phyloP scores from a whole-genome alignment of 2,797 vertebrate species.

The Coreius guichenoti region DNA sequence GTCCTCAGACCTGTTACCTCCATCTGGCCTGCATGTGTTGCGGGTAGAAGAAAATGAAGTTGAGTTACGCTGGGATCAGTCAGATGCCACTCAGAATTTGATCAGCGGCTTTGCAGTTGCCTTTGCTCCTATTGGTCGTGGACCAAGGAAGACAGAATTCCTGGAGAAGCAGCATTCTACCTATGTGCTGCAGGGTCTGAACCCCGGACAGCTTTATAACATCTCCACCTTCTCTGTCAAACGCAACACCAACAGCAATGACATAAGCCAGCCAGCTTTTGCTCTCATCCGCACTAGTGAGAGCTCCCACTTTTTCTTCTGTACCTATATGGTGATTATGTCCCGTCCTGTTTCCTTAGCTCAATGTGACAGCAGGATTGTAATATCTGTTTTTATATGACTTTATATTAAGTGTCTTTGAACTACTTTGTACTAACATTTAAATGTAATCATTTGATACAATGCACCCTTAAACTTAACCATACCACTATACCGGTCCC shows the following conservation, averaged over 20 bases:
- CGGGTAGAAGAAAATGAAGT: constrained; percentile 92
- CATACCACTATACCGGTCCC: neutral
- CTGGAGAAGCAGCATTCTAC: constrained; percentile 87
- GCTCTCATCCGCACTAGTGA: constrained; percentile 93
- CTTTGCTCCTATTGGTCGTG: constrained; percentile 86
- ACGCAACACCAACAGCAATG: constrained; percentile 89
- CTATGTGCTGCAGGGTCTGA: constrained; percentile 88
- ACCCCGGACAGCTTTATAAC: constrained; percentile 91
- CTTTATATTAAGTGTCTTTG: neutral
- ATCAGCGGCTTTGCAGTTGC: constrained; percentile 93
- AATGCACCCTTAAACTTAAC: neutral
- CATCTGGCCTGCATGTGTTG: constrained; percentile 90
- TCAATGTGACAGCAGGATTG: neutral
- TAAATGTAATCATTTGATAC: neutral
- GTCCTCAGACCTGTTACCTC: constrained; percentile 91
- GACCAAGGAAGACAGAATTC: constrained; percentile 87
- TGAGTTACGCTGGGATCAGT: constrained; percentile 92
- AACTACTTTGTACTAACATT: neutral
- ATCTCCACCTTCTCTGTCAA: constrained; percentile 96
- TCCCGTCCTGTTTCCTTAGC: constrained; percentile 20
- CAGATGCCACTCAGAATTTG: constrained; percentile 81
- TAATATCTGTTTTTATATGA: neutral
- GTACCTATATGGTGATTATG: neutral
- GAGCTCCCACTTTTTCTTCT: constrained; percentile 65
- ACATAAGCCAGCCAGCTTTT: constrained; percentile 90